phyloP scores from a whole-genome alignment of 2,888 invertebrate genomes.

The Sympetrum striolatum region DNA sequence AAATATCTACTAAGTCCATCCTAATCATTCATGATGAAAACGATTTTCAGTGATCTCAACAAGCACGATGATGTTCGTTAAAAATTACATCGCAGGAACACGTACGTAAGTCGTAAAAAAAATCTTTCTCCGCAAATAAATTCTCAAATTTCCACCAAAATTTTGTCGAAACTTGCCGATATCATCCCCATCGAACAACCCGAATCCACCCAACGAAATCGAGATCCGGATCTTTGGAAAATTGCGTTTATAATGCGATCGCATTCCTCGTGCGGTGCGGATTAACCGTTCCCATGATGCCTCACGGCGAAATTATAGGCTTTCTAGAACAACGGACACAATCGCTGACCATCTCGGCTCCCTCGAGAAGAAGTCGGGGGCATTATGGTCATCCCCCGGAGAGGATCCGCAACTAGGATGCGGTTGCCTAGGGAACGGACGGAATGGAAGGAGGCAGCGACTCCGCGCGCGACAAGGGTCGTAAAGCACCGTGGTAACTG shows the following conservation, averaged over 20 bases:
- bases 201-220: background rate
- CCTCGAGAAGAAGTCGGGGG: conserved; percentile 11
- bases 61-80: no score
- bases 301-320: background rate
- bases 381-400: conserved; percentile 26
- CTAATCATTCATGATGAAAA: no score
- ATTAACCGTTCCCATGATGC: background rate
- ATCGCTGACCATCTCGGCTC: conserved; percentile 18
- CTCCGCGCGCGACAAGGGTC: conserved; percentile 24
- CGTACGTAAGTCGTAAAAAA: no score
- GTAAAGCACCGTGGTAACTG: conserved; percentile 36
- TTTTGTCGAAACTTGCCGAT: no score
- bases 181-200: no score
- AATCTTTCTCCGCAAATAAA: no score
- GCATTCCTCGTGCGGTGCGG: background rate
- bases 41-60: no score
- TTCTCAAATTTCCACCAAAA: no score
- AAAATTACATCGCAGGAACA: no score
- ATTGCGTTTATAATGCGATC: background rate
- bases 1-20: no score
- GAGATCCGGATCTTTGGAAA: background rate
- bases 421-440: background rate
- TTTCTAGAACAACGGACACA: conserved; percentile 36
- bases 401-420: conserved; percentile 25
- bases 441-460: background rate